Conservation (phyloP, 2,113 vertebrate species). For the Chrysemys picta region DNA sequence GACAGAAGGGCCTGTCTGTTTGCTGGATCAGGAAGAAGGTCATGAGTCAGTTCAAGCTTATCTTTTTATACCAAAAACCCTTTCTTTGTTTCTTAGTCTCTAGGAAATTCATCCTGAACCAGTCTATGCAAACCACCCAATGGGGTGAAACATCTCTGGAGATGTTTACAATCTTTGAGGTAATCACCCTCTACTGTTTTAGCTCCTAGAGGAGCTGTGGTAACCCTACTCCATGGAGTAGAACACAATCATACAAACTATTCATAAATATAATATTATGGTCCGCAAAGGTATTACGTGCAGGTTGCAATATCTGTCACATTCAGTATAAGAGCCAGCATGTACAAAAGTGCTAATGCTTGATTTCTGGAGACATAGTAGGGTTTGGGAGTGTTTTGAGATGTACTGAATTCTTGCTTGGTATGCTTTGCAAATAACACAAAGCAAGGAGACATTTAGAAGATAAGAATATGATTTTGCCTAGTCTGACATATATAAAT, state of each 20-base stretch:
- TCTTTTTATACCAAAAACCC: not conserved
- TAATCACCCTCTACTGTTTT: not conserved
- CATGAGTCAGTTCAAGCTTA: not conserved
- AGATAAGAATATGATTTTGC: not conserved
- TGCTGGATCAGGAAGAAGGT: not conserved
- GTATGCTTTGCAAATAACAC: not conserved
- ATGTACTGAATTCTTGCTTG: not conserved
- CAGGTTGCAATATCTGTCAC: not conserved
- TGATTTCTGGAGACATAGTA: not conserved
- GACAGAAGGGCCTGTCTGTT: not conserved
- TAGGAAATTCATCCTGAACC: not conserved
- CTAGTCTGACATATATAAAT: not conserved
- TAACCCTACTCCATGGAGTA: not conserved
- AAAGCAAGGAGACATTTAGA: not conserved
- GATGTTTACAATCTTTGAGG: not conserved
- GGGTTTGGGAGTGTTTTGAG: not conserved
- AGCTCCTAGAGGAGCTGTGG: not conserved
- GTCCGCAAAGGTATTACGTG: not conserved
- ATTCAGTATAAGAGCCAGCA: not conserved
- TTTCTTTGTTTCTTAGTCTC: not conserved
- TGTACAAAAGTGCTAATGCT: not conserved
- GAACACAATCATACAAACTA: not conserved
- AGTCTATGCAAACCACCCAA: not conserved
- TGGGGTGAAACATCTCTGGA: not conserved
- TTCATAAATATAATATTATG: not conserved